Evolutionary conservation across 2,888 invertebrate species (phyloP).

Genomic region (Stenolophus ochropezus): DNA sequence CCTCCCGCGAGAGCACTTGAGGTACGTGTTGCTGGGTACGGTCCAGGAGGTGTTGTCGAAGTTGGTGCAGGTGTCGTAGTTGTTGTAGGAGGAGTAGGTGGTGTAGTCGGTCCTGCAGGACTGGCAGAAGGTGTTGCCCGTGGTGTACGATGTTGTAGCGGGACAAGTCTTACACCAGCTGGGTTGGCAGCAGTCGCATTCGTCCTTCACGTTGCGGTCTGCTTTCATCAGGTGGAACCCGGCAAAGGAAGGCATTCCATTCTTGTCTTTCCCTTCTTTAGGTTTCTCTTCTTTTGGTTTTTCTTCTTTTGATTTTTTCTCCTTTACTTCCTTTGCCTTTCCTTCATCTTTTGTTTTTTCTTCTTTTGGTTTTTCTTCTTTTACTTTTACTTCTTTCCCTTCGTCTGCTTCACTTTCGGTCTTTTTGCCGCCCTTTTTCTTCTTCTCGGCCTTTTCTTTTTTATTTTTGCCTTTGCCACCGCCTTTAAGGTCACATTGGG

Average conservation of each 20-base stretch:
- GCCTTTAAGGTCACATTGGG: slow-evolving; percentile 80
- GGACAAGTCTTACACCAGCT: too few species aligned
- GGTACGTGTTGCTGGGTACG: slow-evolving; percentile 6
- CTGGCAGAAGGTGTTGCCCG: too few species aligned
- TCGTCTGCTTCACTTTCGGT: neutral
- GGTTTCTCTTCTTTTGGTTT: too few species aligned
- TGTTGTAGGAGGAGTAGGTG: too few species aligned
- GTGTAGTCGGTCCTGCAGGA: too few species aligned
- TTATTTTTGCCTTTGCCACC: slow-evolving; percentile 61
- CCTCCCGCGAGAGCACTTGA: neutral
- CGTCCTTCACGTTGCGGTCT: too few species aligned
- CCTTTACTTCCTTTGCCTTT: slow-evolving; percentile 40
- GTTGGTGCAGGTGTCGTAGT: too few species aligned
- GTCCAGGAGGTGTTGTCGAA: neutral
- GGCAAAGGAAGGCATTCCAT: neutral
- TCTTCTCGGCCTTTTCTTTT: slow-evolving; percentile 63
- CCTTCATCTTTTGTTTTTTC: too few species aligned
- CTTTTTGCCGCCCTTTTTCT: neutral
- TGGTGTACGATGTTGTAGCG: too few species aligned
- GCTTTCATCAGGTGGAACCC: slow-evolving; percentile 8
- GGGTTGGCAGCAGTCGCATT: too few species aligned
- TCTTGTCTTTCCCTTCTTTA: neutral
- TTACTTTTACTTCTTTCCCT: too few species aligned
- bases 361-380: too few species aligned
- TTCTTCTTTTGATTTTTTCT: slow-evolving; percentile 35